Evolutionary conservation across 1,140 invertebrate species (phyloP).

Genomic region (Drosophila tristis): DNA sequence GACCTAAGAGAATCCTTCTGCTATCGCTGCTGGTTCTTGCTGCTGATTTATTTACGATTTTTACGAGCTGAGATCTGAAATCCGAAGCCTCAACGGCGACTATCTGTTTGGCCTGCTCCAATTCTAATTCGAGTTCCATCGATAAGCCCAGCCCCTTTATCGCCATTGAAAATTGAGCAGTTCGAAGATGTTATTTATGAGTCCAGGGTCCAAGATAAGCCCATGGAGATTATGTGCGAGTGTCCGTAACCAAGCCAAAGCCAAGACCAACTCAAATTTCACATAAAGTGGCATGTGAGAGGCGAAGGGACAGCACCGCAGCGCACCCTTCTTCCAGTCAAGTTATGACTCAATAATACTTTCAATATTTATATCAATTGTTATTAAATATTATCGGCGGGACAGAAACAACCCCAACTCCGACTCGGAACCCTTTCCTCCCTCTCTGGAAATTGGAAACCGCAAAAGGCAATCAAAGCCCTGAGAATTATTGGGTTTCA

Average conservation of each 20-base stretch:
- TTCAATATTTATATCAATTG: slow-evolving; percentile 80
- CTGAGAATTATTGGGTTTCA: slow-evolving; percentile 70
- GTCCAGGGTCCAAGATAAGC: slow-evolving; percentile 38
- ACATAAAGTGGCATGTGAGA: slow-evolving; percentile 14
- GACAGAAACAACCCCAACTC: slow-evolving; percentile 43
- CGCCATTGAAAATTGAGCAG: slow-evolving; percentile 35
- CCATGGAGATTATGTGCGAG: slow-evolving; percentile 32
- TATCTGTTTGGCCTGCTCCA: slow-evolving; percentile 48
- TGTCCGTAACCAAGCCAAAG: slow-evolving; percentile 12
- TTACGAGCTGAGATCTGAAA: slow-evolving; percentile 55
- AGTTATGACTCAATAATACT: slow-evolving; percentile 76
- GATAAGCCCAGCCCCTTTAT: slow-evolving; percentile 44
- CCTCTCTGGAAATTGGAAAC: slow-evolving; percentile 59
- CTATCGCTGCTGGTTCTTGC: slow-evolving; percentile 1
- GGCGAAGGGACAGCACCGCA: not conserved
- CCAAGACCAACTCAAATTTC: slow-evolving; percentile 17
- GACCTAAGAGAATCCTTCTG: slow-evolving; percentile 40
- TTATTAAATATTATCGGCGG: slow-evolving; percentile 70
- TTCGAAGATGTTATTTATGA: slow-evolving; percentile 55
- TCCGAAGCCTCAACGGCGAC: slow-evolving; percentile 4
- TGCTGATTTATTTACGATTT: slow-evolving; percentile 64
- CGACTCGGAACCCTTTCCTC: slow-evolving; percentile 42
- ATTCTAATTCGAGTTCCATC: slow-evolving; percentile 13
- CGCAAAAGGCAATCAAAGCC: slow-evolving; percentile 62
- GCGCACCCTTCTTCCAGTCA: slow-evolving; percentile 5